phyloP scores from a whole-genome alignment of 2,888 invertebrate genomes.

The Plagodis dolabraria region DNA sequence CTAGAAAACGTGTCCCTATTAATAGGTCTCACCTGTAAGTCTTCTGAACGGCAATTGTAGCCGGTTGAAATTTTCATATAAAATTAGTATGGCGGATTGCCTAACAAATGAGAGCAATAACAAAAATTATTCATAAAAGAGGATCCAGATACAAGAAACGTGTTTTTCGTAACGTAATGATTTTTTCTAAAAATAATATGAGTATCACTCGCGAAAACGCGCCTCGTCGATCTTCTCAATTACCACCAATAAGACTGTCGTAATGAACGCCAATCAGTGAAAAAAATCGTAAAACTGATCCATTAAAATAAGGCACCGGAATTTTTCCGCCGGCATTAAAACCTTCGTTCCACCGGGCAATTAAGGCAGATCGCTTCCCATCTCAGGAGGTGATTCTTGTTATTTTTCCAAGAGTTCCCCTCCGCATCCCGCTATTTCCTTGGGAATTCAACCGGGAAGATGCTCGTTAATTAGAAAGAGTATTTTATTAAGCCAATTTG shows the following conservation, averaged over 20 bases:
- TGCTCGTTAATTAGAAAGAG: slow-evolving; percentile 75
- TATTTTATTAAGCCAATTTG: slow-evolving; percentile 82
- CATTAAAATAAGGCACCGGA: slow-evolving; percentile 32
- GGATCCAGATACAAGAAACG: no score
- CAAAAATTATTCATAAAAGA: no score
- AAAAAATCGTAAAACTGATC: slow-evolving; percentile 19
- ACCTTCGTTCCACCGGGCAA: slow-evolving; percentile 47
- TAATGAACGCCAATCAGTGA: slow-evolving; percentile 22
- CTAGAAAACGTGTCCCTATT: no score
- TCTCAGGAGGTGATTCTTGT: slow-evolving; percentile 76
- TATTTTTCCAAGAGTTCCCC: slow-evolving; percentile 61
- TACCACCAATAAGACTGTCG: neutral
- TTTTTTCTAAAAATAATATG: no score
- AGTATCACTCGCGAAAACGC: neutral
- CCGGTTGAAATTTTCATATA: no score
- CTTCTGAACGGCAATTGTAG: no score
- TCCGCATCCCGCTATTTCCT: slow-evolving; percentile 38
- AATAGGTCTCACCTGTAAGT: no score
- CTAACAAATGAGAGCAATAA: no score
- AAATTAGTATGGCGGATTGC: no score
- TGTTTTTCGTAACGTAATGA: no score
- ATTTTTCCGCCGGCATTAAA: slow-evolving; percentile 31
- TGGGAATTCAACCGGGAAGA: slow-evolving; percentile 37
- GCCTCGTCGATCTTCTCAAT: slow-evolving; percentile 1
- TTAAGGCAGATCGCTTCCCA: slow-evolving; percentile 73